Percentiles rank a stretch among this genome's conserved stretches.
Evolutionary conservation across 2,797 vertebrate species (phyloP).

Genomic region (Tragelaphus eurycerus): DNA sequence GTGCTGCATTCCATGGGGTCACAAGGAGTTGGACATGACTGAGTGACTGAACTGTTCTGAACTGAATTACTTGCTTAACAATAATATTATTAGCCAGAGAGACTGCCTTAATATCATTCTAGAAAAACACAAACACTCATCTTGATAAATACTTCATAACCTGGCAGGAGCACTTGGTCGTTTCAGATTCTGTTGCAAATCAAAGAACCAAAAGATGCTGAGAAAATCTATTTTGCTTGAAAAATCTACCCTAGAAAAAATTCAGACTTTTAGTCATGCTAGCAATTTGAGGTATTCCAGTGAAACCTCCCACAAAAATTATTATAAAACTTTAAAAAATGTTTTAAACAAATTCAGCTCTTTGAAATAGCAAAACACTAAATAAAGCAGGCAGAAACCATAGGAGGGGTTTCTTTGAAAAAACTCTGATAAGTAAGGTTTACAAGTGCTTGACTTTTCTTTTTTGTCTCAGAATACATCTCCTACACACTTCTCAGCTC

Average conservation of each 20-base stretch:
- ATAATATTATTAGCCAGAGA: not conserved
- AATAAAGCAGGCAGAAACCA: not conserved
- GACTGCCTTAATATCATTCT: not conserved
- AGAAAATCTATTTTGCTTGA: not conserved
- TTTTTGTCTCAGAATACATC: not conserved
- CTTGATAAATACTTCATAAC: not conserved
- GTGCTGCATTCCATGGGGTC: not conserved
- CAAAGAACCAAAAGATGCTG: not conserved
- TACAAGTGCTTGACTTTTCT: not conserved
- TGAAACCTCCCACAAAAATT: not conserved
- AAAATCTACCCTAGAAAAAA: not conserved
- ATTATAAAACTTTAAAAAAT: not conserved
- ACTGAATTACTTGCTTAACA: not conserved
- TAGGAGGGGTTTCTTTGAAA: not conserved
- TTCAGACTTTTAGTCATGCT: not conserved
- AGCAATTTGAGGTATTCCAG: not conserved
- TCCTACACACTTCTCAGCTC: not conserved
- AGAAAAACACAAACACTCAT: not conserved
- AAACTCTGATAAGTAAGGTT: not conserved
- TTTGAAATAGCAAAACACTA: not conserved
- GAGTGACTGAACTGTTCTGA: not conserved
- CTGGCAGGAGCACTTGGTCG: fast-evolving
- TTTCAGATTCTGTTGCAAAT: not conserved
- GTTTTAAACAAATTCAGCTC: not conserved
- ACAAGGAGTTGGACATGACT: fast-evolving